These are phyloP conservation scores for Heteromormyrus szaboi DNA, from an alignment of 2,797 vertebrate genomes.

Conservation along the genomic window DNA sequence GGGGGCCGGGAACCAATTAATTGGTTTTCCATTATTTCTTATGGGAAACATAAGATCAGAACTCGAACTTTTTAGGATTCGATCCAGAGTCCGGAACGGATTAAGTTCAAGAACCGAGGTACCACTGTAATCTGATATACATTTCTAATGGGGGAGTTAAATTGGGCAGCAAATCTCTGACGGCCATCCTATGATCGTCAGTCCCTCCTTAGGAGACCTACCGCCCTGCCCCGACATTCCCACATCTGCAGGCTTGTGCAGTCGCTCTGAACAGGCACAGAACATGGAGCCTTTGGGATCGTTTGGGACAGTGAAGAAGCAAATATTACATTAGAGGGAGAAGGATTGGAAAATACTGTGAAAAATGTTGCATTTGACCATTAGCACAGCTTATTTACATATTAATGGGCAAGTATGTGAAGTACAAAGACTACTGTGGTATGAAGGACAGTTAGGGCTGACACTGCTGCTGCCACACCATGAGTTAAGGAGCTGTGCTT, in stretches of 20 bases:
- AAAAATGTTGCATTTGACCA: not conserved
- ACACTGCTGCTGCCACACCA: not conserved
- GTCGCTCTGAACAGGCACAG: not conserved
- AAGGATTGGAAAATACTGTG: not conserved
- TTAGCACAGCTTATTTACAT: not conserved
- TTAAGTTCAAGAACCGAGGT: too few species aligned
- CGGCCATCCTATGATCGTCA: not conserved
- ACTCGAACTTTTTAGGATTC: too few species aligned
- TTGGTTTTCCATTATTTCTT: too few species aligned
- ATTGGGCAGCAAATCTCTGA: not conserved
- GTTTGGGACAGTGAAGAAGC: not conserved
- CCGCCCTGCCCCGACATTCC: not conserved
- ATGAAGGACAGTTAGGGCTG: not conserved
- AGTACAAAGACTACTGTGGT: not conserved
- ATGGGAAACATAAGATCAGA: too few species aligned
- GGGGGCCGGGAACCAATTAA: too few species aligned
- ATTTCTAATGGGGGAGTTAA: not conserved
- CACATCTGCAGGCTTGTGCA: not conserved
- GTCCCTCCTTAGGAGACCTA: not conserved
- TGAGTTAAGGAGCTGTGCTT: not conserved
- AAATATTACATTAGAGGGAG: not conserved
- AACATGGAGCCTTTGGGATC: not conserved
- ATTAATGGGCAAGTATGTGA: not conserved
- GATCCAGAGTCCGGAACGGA: too few species aligned
- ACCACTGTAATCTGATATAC: not conserved